Evolutionary conservation across 92 coral and sea anemone genomes (phyloP).

Genomic region (Desmophyllum pertusum): DNA sequence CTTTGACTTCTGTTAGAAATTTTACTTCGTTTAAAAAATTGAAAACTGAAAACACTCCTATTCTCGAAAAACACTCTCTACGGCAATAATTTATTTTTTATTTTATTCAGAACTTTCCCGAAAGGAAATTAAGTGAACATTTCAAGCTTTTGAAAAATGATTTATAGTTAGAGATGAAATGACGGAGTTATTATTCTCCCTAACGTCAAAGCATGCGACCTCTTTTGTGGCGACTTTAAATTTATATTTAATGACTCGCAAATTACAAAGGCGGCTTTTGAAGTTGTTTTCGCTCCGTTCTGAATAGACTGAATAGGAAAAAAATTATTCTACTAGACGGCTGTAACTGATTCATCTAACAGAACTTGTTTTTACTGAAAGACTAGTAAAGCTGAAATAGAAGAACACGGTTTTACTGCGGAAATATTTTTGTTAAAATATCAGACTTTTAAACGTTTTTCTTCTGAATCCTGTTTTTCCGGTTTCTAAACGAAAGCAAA

Average conservation of each 20-base stretch:
- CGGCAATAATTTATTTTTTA: neutral
- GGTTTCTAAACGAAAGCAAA: no score
- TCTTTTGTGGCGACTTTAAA: neutral
- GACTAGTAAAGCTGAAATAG: no score
- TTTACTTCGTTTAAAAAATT: neutral
- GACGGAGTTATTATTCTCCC: neutral
- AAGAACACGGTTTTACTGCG: no score
- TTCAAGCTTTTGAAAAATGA: neutral
- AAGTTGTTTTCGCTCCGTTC: neutral
- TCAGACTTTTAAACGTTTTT: no score
- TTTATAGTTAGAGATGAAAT: neutral
- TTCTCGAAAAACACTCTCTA: neutral
- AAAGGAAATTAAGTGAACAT: neutral
- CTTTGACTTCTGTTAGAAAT: no score
- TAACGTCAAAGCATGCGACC: neutral
- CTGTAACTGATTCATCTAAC: no score
- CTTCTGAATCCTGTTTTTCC: no score
- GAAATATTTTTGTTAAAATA: no score
- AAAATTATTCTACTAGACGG: no score
- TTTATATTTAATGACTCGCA: conserved; percentile 5
- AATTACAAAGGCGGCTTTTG: neutral
- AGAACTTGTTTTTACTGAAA: no score
- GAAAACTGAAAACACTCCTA: neutral
- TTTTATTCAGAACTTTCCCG: neutral
- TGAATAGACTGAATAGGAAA: no score